Percentiles rank a stretch among this genome's conserved stretches.
phyloP scores from a whole-genome alignment of 2,888 invertebrate genomes.

The Thyatira batis region DNA sequence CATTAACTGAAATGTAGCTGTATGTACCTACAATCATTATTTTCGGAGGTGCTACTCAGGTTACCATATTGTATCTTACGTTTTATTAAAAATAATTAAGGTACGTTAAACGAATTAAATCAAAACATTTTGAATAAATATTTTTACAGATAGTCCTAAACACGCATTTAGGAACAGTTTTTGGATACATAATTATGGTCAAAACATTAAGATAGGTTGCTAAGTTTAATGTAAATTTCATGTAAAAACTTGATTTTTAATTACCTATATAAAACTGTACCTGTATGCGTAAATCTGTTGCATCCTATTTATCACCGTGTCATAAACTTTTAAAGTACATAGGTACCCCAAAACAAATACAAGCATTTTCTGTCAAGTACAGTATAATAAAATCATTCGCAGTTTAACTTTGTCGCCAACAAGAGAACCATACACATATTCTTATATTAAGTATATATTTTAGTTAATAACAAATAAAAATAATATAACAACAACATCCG shows the following conservation, averaged over 20 bases:
- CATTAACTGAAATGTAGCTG: slow-evolving; percentile 27
- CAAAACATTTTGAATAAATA: slow-evolving; percentile 9
- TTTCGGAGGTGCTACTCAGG: slow-evolving; percentile 66
- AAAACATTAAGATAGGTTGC: neutral
- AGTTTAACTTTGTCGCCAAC: neutral
- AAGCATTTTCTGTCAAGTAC: neutral
- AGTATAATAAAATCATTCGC: neutral
- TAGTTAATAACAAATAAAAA: slow-evolving; percentile 34
- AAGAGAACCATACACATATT: neutral
- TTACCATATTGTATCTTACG: slow-evolving; percentile 67
- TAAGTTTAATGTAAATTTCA: neutral
- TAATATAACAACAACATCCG: slow-evolving; percentile 63
- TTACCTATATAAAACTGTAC: neutral
- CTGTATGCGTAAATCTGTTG: neutral
- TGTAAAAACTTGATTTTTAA: neutral
- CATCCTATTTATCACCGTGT: neutral
- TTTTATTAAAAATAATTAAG: slow-evolving; percentile 49
- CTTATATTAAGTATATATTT: slow-evolving; percentile 14
- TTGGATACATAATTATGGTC: slow-evolving; percentile 8
- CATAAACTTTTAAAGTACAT: neutral
- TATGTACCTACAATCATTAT: slow-evolving; percentile 37
- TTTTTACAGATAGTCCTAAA: neutral
- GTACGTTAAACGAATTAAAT: slow-evolving; percentile 28
- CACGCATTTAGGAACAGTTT: neutral
- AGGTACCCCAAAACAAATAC: neutral